phyloP scores from a whole-genome alignment of 37 sponge, comb jelly and placozoan genomes.

The Halisarca cf. caerulea region DNA sequence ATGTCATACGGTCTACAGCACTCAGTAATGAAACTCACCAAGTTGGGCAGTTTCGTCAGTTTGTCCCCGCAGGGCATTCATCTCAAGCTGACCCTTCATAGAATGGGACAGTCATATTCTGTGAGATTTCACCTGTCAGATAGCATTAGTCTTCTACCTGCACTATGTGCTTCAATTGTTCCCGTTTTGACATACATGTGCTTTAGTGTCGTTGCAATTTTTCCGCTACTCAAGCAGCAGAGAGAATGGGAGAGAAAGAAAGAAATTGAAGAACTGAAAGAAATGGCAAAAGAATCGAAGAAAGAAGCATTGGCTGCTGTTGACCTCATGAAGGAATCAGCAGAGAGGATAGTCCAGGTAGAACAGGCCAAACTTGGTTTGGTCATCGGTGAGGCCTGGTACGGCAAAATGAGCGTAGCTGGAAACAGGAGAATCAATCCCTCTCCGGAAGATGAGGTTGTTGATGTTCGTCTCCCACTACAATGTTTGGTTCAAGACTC shows the following conservation, averaged over 20 bases:
- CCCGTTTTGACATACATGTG: constrained; percentile 74
- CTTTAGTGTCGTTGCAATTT: constrained; percentile 58
- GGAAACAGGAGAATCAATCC: constrained; percentile 6
- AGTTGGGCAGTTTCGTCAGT: constrained; percentile 37
- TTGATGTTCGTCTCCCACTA: constrained; percentile 87
- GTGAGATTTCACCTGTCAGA: constrained; percentile 68
- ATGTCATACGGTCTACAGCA: constrained; percentile 64
- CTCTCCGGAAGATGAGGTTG: constrained; percentile 55
- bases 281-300: constrained; percentile 53
- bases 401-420: constrained; percentile 75
- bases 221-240: constrained; percentile 61
- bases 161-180: constrained; percentile 75
- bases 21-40: constrained; percentile 46
- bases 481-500: constrained; percentile 95
- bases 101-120: constrained; percentile 66
- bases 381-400: constrained; percentile 89
- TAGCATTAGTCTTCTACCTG: constrained; percentile 23
- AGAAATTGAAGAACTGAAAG: constrained; percentile 40
- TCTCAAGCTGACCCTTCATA: constrained; percentile 55
- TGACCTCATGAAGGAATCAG: constrained; percentile 87
- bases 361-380: constrained; percentile 85
- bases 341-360: constrained; percentile 58
- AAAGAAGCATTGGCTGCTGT: constrained; percentile 81
- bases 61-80: constrained; percentile 49
- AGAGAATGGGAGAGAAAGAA: constrained; percentile 60